phyloP scores from a whole-genome alignment of 2,888 invertebrate species.

The Cremastinae sp. region DNA sequence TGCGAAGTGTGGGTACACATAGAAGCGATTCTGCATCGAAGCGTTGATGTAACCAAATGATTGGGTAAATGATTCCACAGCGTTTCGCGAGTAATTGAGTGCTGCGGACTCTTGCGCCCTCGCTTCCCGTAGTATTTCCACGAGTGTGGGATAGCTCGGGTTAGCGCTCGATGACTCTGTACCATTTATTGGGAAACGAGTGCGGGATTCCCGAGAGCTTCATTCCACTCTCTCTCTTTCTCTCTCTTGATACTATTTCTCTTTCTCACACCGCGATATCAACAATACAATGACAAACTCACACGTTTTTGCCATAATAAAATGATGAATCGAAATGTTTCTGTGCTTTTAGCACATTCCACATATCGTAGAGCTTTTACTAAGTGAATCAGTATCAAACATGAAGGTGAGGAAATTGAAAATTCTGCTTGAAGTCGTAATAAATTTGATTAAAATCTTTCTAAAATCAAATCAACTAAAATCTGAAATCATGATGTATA shows the following conservation, averaged over 20 bases:
- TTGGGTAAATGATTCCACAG: conserved; percentile 80
- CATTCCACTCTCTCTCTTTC: conserved; percentile 3
- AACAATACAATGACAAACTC: conserved; percentile 32
- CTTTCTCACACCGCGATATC: conserved; percentile 4
- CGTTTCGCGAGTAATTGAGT: conserved; percentile 80
- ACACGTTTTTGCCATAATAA: conserved; percentile 16
- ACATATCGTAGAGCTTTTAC: no score
- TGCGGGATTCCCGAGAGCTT: background rate
- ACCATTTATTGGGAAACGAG: background rate
- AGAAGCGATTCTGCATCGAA: conserved; percentile 48
- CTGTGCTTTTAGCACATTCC: background rate
- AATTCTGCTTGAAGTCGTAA: no score
- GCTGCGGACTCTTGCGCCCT: conserved; percentile 69
- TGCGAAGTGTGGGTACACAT: conserved; percentile 10
- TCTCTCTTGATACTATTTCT: background rate
- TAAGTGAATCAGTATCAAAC: background rate
- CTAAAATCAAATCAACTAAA: no score
- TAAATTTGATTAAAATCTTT: no score
- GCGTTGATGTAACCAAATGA: conserved; percentile 80
- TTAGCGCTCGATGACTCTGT: conserved; percentile 37
- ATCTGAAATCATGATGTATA: no score
- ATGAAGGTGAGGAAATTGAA: no score
- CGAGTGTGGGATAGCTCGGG: background rate
- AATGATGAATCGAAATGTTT: conserved; percentile 1
- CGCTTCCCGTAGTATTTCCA: background rate